These are phyloP conservation scores for Oscheius sp. DNA, from an alignment of 2,888 invertebrate species.

Conservation along the genomic window DNA sequence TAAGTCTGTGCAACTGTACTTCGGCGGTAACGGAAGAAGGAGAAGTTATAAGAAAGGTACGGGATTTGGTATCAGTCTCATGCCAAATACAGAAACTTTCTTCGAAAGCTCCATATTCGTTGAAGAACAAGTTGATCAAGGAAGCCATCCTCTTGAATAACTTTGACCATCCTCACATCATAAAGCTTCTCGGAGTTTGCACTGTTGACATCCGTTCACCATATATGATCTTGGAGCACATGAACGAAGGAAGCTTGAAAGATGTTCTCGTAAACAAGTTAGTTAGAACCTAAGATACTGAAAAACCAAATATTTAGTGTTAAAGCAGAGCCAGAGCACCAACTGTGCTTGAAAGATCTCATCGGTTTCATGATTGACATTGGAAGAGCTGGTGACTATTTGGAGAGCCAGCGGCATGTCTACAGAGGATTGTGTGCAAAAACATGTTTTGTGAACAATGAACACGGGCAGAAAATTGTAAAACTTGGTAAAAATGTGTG, in stretches of 20 bases:
- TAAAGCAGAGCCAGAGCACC: slow-evolving; percentile 41
- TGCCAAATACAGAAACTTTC: neutral
- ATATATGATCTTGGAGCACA: slow-evolving; percentile 94
- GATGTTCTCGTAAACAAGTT: slow-evolving; percentile 83
- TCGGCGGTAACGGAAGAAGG: neutral
- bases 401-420: slow-evolving; percentile 96
- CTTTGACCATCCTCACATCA: slow-evolving; percentile 94
- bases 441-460: slow-evolving; percentile 31
- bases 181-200: slow-evolving; percentile 91
- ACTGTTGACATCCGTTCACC: slow-evolving; percentile 84
- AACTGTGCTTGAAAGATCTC: slow-evolving; percentile 84
- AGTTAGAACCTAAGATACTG: neutral
- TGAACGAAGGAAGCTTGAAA: slow-evolving; percentile 95
- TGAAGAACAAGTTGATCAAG: slow-evolving; percentile 92
- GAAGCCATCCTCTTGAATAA: slow-evolving; percentile 96
- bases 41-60: slow-evolving; percentile 8
- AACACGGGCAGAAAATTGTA: slow-evolving; percentile 34
- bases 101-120: slow-evolving; percentile 72
- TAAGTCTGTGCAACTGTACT: neutral
- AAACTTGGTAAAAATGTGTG: slow-evolving; percentile 32
- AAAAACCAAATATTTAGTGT: slow-evolving; percentile 33
- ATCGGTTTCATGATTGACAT: slow-evolving; percentile 94
- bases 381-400: slow-evolving; percentile 91
- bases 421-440: slow-evolving; percentile 92
- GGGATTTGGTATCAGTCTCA: neutral